Percentiles rank a stretch among this genome's conserved stretches.
phyloP scores from a whole-genome alignment of 2,797 vertebrate species.

The Chelonia mydas region DNA sequence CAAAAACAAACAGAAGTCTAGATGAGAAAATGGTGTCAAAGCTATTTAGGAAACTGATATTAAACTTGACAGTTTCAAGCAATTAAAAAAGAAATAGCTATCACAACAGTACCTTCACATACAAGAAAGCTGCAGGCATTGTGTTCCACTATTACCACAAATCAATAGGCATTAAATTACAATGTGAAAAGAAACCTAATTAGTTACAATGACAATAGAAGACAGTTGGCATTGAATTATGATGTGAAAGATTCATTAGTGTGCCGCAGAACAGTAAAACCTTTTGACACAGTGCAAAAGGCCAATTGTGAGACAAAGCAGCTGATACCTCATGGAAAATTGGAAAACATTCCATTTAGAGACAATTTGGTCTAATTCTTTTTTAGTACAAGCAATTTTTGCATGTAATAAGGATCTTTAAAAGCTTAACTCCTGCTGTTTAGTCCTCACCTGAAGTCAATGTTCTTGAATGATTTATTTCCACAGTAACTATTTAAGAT shows the following conservation, averaged over 20 bases:
- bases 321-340: not conserved
- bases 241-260: slow-evolving; percentile 40
- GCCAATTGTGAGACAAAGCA: not conserved
- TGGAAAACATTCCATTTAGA: not conserved
- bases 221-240: slow-evolving; percentile 22
- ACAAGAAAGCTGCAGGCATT: slow-evolving; percentile 33
- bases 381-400: not conserved
- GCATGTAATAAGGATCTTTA: not conserved
- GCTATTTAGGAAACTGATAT: not conserved
- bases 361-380: not conserved
- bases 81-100: slow-evolving; percentile 49
- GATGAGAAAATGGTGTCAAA: not conserved
- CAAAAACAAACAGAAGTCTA: not conserved
- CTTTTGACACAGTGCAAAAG: not conserved
- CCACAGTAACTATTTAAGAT: not conserved
- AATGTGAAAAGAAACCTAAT: slow-evolving; percentile 45
- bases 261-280: slow-evolving; percentile 14
- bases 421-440: not conserved
- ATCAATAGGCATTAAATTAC: slow-evolving; percentile 35
- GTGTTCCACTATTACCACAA: slow-evolving; percentile 7
- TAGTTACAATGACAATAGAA: slow-evolving; percentile 40
- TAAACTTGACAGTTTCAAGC: slow-evolving; percentile 14
- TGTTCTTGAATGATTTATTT: not conserved
- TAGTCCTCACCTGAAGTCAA: not conserved
- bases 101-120: slow-evolving; percentile 23